Percentiles rank a stretch among this genome's conserved stretches.
These are phyloP conservation scores for Tetrax tetrax DNA, from an alignment of 2,113 vertebrate genomes.

Conservation along the genomic window DNA sequence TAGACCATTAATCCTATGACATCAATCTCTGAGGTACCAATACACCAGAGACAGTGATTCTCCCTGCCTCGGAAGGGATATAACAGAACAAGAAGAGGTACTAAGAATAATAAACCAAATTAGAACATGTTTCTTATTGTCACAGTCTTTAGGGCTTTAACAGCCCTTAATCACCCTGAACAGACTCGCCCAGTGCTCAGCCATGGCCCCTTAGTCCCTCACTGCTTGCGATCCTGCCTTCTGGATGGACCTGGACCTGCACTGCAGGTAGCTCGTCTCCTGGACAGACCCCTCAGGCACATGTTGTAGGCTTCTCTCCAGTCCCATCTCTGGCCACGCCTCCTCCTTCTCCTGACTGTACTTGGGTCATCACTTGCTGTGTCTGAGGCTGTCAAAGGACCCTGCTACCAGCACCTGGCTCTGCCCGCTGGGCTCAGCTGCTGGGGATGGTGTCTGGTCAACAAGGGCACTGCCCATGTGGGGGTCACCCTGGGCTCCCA, in stretches of 20 bases:
- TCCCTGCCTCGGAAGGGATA: not conserved
- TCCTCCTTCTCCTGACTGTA: not conserved
- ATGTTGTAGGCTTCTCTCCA: not conserved
- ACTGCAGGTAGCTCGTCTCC: not conserved
- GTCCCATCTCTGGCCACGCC: not conserved
- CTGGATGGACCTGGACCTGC: not conserved
- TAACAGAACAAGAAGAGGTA: not conserved
- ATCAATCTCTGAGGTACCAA: not conserved
- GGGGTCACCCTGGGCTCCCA: not conserved
- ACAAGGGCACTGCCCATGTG: fast-evolving
- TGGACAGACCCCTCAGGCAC: not conserved
- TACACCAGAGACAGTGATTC: not conserved
- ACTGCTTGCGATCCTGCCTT: not conserved
- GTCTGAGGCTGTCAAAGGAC: not conserved
- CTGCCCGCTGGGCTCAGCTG: not conserved
- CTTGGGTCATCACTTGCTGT: fast-evolving
- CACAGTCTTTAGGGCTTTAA: not conserved
- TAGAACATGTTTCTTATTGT: not conserved
- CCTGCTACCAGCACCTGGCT: not conserved
- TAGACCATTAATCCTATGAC: not conserved
- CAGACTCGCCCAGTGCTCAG: not conserved
- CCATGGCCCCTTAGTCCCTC: not conserved
- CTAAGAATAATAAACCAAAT: not conserved
- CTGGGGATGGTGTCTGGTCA: not conserved
- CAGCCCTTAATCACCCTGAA: not conserved